Evolutionary conservation across 2,113 vertebrate species (phyloP).

Genomic region (Myotis davidii): DNA sequence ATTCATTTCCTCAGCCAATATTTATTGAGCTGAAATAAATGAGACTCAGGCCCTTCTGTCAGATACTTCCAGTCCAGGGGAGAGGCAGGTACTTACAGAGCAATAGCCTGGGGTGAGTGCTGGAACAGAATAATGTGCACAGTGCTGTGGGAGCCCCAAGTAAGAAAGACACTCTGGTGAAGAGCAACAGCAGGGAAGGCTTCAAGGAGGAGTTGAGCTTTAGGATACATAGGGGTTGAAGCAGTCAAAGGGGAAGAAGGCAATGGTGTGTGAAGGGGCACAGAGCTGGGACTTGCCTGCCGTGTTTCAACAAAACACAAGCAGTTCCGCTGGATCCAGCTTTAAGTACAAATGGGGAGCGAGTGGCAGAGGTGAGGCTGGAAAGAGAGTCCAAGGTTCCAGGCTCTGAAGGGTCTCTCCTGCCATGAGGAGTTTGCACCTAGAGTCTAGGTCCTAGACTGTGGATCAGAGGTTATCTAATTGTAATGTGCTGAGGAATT

Average conservation of each 20-base stretch:
- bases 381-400: neutral
- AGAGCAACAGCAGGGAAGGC: neutral
- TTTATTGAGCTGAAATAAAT: neutral
- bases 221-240: neutral
- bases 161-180: neutral
- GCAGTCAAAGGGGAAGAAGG: neutral
- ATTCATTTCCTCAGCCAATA: neutral
- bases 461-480: neutral
- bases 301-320: constrained; percentile 6
- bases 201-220: neutral
- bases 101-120: neutral
- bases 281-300: neutral
- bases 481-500: neutral
- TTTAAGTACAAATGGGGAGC: neutral
- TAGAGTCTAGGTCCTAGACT: neutral
- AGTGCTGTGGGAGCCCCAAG: neutral
- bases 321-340: neutral
- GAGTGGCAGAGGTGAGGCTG: neutral
- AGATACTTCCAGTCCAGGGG: neutral
- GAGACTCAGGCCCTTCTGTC: neutral
- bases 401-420: neutral
- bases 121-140: neutral
- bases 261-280: neutral
- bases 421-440: neutral
- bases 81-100: neutral